phyloP scores from a whole-genome alignment of 2,113 vertebrate species.

The Puma concolor region DNA sequence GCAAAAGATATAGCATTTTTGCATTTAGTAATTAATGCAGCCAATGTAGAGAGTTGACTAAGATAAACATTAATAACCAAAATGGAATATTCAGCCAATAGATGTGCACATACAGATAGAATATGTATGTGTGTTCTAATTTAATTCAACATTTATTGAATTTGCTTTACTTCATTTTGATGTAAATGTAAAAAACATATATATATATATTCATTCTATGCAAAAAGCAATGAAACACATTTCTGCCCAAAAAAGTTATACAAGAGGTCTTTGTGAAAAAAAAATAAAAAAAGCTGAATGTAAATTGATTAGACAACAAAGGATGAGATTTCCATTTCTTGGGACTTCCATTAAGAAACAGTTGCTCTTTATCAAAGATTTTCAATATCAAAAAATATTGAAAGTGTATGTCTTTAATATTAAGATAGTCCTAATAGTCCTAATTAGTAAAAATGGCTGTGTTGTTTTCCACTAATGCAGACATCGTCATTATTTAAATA shows the following conservation, averaged over 20 bases:
- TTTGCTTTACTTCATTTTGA: constrained; percentile 29
- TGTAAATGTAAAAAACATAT: constrained; percentile 10
- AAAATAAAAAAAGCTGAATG: neutral
- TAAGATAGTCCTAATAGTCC: neutral
- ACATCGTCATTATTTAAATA: neutral
- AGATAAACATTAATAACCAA: constrained; percentile 32
- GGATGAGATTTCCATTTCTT: neutral
- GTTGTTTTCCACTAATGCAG: neutral
- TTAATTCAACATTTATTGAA: constrained; percentile 35
- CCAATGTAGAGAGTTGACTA: neutral
- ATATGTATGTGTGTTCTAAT: neutral
- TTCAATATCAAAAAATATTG: neutral
- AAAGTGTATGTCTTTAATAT: neutral
- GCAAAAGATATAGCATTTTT: neutral
- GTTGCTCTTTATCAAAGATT: neutral
- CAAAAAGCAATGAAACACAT: neutral
- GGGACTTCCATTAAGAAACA: neutral
- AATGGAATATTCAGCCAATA: neutral
- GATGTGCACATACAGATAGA: neutral
- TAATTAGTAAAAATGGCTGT: neutral
- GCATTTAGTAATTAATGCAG: neutral
- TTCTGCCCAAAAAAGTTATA: neutral
- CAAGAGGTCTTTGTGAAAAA: neutral
- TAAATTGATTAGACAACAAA: constrained; percentile 4
- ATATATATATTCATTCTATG: neutral